Percentiles rank a stretch among this genome's conserved stretches.
These are phyloP conservation scores for Palythoa heliodiscus DNA, from an alignment of 92 coral and sea anemone species.

Conservation along the genomic window DNA sequence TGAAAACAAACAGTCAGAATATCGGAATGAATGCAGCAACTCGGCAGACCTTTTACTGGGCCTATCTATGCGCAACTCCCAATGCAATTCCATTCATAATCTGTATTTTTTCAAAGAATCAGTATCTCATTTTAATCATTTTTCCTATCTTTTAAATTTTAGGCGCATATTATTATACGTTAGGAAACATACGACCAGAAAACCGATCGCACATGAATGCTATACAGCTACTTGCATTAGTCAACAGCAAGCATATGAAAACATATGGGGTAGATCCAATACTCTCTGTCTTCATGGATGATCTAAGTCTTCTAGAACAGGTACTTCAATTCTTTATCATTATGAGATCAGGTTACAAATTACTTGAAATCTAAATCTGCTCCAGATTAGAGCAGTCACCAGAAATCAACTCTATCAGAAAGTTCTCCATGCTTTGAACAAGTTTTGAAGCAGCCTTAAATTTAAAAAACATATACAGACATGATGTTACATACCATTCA, in stretches of 20 bases:
- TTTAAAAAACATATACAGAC: neutral
- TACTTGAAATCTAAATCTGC: constrained; percentile 4
- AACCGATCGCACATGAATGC: constrained; percentile 40
- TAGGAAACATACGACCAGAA: constrained; percentile 31
- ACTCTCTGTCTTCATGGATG: constrained; percentile 10
- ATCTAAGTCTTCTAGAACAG: constrained; percentile 31
- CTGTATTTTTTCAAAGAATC: neutral
- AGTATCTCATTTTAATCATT: constrained; percentile 7
- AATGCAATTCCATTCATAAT: constrained; percentile 14
- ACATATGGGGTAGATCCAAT: constrained; percentile 5
- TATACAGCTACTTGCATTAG: constrained; percentile 20
- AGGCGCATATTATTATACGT: constrained; percentile 35
- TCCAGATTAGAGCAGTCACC: constrained; percentile 13
- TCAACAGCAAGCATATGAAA: neutral
- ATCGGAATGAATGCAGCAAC: neutral
- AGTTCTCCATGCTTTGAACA: constrained; percentile 5
- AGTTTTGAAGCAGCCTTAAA: constrained; percentile 8
- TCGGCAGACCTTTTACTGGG: neutral
- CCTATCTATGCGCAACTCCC: constrained; percentile 9
- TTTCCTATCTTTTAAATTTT: neutral
- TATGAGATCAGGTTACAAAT: constrained; percentile 12
- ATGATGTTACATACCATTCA: constrained; percentile 9
- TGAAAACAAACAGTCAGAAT: constrained; percentile 12
- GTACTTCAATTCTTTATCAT: neutral
- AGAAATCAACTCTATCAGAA: constrained; percentile 12